These are phyloP conservation scores for Aphis craccivora DNA, from an alignment of 1,140 invertebrate genomes.

Conservation along the genomic window DNA sequence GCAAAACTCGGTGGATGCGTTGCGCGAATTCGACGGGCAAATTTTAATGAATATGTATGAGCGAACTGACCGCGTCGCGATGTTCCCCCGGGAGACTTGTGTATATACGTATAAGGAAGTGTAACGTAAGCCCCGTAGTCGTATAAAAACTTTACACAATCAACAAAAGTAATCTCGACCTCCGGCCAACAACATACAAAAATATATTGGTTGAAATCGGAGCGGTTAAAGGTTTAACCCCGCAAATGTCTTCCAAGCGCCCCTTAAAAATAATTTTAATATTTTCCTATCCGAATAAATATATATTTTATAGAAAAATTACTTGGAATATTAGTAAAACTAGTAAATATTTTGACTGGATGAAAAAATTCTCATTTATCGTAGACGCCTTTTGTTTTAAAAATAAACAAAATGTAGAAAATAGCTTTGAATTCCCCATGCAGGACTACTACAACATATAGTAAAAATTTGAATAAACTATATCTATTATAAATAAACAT, in stretches of 20 bases:
- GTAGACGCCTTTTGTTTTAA: neutral
- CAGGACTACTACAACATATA: too few relatives aligned
- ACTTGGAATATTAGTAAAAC: neutral
- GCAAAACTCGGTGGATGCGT: neutral
- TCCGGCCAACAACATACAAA: neutral
- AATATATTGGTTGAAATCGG: neutral
- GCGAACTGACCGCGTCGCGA: conserved; percentile 8
- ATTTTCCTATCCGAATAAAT: neutral
- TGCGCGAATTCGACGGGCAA: neutral
- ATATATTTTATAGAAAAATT: neutral
- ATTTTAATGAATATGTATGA: conserved; percentile 51
- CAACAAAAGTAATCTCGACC: conserved; percentile 23
- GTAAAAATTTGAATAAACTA: too few relatives aligned
- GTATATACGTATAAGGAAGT: neutral
- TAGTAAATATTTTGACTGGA: neutral
- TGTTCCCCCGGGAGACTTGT: neutral
- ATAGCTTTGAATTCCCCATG: too few relatives aligned
- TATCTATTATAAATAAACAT: too few relatives aligned
- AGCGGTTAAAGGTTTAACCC: neutral
- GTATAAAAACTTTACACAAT: conserved; percentile 18
- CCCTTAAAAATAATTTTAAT: conserved; percentile 5
- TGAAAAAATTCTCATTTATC: neutral
- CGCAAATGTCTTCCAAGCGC: neutral
- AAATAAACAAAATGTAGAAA: neutral
- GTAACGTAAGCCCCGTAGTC: neutral